Percentiles rank a stretch among this genome's conserved stretches.
Evolutionary conservation across 2,888 invertebrate species (phyloP).

Genomic region (Zygogramma bicolorata): DNA sequence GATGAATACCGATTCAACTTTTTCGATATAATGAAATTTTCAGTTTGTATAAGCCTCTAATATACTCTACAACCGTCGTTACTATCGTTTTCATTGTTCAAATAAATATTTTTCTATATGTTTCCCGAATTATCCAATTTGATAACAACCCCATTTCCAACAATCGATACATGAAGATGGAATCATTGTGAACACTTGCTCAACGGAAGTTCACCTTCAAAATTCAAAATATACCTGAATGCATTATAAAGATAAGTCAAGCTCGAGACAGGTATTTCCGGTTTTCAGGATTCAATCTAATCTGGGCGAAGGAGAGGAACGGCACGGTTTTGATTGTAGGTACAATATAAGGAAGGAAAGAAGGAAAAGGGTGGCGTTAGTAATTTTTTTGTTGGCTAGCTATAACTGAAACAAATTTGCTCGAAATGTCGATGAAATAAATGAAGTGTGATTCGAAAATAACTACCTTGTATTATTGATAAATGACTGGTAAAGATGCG

Average conservation of each 20-base stretch:
- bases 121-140: too few species aligned
- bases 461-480: neutral
- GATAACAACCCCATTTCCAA: too few species aligned
- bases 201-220: neutral
- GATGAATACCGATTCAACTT: too few species aligned
- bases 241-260: slow-evolving; percentile 15
- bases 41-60: too few species aligned
- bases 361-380: slow-evolving; percentile 19
- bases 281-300: slow-evolving; percentile 25
- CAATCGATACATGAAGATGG: neutral
- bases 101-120: too few species aligned
- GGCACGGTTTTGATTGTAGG: slow-evolving; percentile 15
- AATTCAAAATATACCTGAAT: neutral
- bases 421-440: neutral
- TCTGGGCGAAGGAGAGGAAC: slow-evolving; percentile 19
- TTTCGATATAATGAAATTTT: too few species aligned
- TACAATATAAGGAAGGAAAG: slow-evolving; percentile 1
- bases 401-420: slow-evolving; percentile 27
- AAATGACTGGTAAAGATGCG: too few species aligned
- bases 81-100: too few species aligned
- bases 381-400: slow-evolving; percentile 19
- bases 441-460: too few species aligned
- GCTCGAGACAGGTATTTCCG: slow-evolving; percentile 39
- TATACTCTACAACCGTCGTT: too few species aligned
- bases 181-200: neutral